Evolutionary conservation across 2,113 vertebrate genomes (phyloP), one percentile per base, ranked within the genome.

Genomic region (Dicaeum eximium): DNA sequence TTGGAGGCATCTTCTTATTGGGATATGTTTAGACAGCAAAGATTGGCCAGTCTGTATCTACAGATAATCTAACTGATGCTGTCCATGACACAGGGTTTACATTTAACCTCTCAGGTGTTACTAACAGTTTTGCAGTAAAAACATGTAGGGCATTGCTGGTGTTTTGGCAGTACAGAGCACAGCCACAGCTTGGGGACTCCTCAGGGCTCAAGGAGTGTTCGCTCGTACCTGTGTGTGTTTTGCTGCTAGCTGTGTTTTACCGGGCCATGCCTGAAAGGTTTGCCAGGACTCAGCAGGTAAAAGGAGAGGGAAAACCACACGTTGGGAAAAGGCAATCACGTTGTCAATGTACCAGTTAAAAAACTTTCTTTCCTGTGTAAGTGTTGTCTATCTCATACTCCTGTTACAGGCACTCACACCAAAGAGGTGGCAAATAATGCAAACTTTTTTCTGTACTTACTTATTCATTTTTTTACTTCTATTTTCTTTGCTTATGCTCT

Each of bases 401-500:
- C 31, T 61, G 18, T 79, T 88, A 56, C 22, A 81, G 66, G 53
- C 77, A 25, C 17, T 84, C 54, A 15, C 53, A 33, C 33, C 42
- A 17, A 81, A 92, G 62, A 85, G 61, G 58, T 85, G 62, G 42
- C 65, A 91, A 82, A 82, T 75, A 64, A 79, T 38, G 35, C 30
- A n/a, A 72, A 75, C 54, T 50, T 87, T 62, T 75, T 83, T 37
- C 53, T 73, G 6, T 77, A 72, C 48, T 69, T 87, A 72, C 11
- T 93, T 85, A 53, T 48, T 95, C n/a, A n/a, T 3, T 69, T 74
- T 74, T 92, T 92, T 54, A 77, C 64, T 95, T 95, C n/a, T 51
- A 69, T 80, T 85, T 77, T 30, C 40, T 60, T 90, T 81, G 50
- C 62, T 88, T 90, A 72, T 85, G 56, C 83, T 93, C 71, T 92